Evolutionary conservation across 1,140 invertebrate species (phyloP).

Genomic region (Magallana gigas): DNA sequence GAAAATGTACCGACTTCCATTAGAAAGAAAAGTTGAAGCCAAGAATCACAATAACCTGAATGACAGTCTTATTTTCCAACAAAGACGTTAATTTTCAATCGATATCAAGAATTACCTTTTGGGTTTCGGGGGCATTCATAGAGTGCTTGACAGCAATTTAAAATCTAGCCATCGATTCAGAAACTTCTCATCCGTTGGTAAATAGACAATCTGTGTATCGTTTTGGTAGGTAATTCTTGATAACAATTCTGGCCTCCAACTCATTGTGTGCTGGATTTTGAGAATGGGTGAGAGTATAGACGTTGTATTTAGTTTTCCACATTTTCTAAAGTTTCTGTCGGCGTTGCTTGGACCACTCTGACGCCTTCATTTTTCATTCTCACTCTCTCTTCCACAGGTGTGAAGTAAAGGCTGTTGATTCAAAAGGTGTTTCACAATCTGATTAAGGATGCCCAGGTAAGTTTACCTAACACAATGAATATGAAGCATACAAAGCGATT

Average conservation of each 20-base stretch:
- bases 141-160: slow-evolving; percentile 35
- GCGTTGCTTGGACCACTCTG: not conserved
- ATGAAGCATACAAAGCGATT: not conserved
- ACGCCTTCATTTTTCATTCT: not conserved
- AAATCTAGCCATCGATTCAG: slow-evolving; percentile 31
- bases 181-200: not conserved
- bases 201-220: slow-evolving; percentile 33
- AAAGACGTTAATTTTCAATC: slow-evolving; percentile 27
- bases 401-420: not conserved
- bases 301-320: not conserved
- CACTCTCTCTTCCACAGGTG: not conserved
- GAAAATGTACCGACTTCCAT: not conserved
- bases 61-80: slow-evolving; percentile 31
- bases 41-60: not conserved
- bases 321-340: not conserved
- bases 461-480: not conserved
- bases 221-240: slow-evolving; percentile 11
- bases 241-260: not conserved
- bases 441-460: slow-evolving; percentile 7
- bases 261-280: slow-evolving; percentile 9
- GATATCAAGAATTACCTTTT: slow-evolving; percentile 36
- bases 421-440: not conserved
- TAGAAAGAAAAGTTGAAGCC: too few relatives aligned
- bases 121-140: not conserved
- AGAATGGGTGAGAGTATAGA: not conserved